phyloP scores from a whole-genome alignment of 92 coral and sea anemone genomes.

The Umimayanthus chanpuru region DNA sequence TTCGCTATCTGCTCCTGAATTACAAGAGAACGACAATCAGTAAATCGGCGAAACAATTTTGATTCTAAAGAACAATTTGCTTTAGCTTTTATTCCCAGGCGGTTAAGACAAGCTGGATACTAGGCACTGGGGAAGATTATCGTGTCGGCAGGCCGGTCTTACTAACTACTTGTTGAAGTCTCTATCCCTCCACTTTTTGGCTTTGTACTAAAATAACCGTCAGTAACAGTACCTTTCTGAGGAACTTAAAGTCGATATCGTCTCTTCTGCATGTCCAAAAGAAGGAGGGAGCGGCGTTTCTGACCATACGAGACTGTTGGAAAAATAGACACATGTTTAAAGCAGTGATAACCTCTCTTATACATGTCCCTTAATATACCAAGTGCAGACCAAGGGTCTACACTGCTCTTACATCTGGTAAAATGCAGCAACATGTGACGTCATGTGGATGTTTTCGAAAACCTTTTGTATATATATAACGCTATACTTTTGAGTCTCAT shows the following conservation, averaged over 20 bases:
- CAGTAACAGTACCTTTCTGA: slow-evolving; percentile 69
- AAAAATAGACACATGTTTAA: neutral
- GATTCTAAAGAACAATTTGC: neutral
- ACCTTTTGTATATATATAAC: too few relatives aligned
- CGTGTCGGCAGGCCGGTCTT: neutral
- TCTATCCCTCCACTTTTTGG: neutral
- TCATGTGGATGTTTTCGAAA: too few relatives aligned
- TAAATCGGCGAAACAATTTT: neutral
- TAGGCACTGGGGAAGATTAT: neutral
- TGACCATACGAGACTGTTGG: slow-evolving; percentile 86
- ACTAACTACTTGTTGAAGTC: too few relatives aligned
- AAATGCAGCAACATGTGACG: too few relatives aligned
- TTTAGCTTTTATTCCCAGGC: neutral
- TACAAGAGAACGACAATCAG: neutral
- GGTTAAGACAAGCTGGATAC: too few relatives aligned
- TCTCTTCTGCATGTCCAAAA: slow-evolving; percentile 94
- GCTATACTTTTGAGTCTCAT: too few relatives aligned
- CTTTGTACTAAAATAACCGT: neutral
- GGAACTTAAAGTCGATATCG: slow-evolving; percentile 91
- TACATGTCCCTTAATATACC: too few relatives aligned
- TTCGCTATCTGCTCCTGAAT: slow-evolving; percentile 91
- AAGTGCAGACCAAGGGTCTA: neutral
- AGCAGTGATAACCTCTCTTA: neutral
- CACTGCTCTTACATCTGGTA: too few relatives aligned
- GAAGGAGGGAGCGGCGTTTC: slow-evolving; percentile 86